Evolutionary conservation across 2,888 invertebrate species (phyloP).

Genomic region (Caenorhabditis sulstoni): DNA sequence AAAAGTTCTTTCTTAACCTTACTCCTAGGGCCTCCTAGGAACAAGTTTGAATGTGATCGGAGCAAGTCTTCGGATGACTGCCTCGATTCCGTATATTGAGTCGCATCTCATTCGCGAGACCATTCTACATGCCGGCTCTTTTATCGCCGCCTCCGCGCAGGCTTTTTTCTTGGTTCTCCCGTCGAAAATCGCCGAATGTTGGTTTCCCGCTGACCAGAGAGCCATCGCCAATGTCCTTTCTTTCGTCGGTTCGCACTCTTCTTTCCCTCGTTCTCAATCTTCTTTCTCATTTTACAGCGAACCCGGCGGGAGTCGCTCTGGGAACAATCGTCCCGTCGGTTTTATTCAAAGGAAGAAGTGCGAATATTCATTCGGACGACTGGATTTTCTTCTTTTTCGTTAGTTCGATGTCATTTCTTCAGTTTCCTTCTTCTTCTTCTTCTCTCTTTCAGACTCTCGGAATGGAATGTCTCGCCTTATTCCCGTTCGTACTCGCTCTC

Average conservation of each 20-base stretch:
- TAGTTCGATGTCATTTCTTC: slow-evolving; percentile 17
- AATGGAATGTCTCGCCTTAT: slow-evolving; percentile 57
- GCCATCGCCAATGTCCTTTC: slow-evolving; percentile 78
- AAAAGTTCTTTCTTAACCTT: background rate
- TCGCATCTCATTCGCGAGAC: slow-evolving; percentile 37
- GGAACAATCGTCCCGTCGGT: slow-evolving; percentile 73
- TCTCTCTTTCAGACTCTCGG: slow-evolving; percentile 65
- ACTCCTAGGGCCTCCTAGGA: slow-evolving; percentile 48
- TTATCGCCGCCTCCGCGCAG: slow-evolving; percentile 74
- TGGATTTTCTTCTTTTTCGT: slow-evolving; percentile 62
- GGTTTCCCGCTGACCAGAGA: slow-evolving; percentile 78
- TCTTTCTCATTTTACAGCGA: too few species aligned
- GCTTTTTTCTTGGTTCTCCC: slow-evolving; percentile 77
- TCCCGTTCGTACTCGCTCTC: slow-evolving; percentile 59
- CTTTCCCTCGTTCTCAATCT: too few species aligned
- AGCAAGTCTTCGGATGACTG: slow-evolving; percentile 56
- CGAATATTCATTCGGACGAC: background rate
- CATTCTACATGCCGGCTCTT: slow-evolving; percentile 67
- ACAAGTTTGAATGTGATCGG: slow-evolving; percentile 59
- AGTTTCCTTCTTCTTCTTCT: background rate
- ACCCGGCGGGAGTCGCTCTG: slow-evolving; percentile 77
- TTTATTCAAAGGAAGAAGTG: slow-evolving; percentile 58
- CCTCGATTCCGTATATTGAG: slow-evolving; percentile 56
- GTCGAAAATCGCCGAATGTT: slow-evolving; percentile 78
- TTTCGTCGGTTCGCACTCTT: slow-evolving; percentile 79